These are phyloP conservation scores for Anoplopoma fimbria DNA, from an alignment of 2,113 vertebrate genomes.

Conservation along the genomic window DNA sequence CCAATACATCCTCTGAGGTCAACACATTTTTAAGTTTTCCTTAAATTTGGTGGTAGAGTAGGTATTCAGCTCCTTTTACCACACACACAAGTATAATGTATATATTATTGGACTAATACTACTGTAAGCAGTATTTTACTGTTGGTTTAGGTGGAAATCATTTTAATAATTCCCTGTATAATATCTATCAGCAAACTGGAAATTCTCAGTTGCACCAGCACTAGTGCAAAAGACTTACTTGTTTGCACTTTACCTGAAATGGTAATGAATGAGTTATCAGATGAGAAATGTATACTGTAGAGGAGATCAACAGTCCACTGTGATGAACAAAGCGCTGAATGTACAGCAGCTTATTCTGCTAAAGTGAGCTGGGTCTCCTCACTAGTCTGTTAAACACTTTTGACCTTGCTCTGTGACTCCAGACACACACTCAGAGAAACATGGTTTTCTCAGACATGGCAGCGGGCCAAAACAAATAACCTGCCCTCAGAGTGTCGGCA, in stretches of 20 bases:
- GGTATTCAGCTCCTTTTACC: not conserved
- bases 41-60: not conserved
- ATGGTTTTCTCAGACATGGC: slow-evolving; percentile 72
- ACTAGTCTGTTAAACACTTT: slow-evolving; percentile 59
- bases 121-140: not conserved
- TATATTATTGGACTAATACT: not conserved
- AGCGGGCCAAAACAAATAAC: slow-evolving; percentile 79
- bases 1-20: not conserved
- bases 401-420: slow-evolving; percentile 76
- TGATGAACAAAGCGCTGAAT: not conserved
- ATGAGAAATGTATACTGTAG: not conserved
- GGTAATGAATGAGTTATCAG: not conserved
- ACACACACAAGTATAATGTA: not conserved
- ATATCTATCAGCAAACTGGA: not conserved
- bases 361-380: slow-evolving; percentile 40
- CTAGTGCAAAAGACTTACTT: not conserved
- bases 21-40: too few species aligned
- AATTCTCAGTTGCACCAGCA: not conserved
- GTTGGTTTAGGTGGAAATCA: not conserved
- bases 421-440: slow-evolving; percentile 78
- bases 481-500: slow-evolving; percentile 80
- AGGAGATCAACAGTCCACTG: not conserved
- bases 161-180: not conserved
- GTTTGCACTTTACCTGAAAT: not conserved
- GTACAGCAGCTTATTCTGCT: not conserved